phyloP scores from a whole-genome alignment of 2,113 vertebrate species.

The Pluvialis apricaria region DNA sequence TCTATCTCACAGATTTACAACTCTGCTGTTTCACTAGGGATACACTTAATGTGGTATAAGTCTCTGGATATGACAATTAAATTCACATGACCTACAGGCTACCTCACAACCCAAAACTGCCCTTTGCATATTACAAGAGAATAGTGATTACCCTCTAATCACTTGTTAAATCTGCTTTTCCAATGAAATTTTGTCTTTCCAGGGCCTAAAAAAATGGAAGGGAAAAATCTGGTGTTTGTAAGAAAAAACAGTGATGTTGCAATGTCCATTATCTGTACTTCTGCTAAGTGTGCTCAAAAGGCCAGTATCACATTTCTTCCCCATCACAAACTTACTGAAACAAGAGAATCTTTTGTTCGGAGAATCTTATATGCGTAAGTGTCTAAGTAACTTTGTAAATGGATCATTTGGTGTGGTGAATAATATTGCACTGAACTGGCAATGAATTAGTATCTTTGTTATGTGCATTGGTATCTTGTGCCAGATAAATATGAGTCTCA shows the following conservation, averaged over 20 bases:
- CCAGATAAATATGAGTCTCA: background rate
- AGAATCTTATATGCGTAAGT: background rate
- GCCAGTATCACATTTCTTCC: background rate
- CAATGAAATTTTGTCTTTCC: background rate
- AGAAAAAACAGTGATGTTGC: background rate
- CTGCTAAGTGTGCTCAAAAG: background rate
- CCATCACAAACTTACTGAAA: background rate
- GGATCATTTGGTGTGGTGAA: background rate
- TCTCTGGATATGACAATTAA: conserved; percentile 64
- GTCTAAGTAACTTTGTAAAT: background rate
- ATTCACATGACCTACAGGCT: conserved; percentile 59
- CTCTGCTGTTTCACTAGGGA: conserved; percentile 51
- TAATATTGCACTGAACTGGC: background rate
- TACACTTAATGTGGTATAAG: conserved; percentile 62
- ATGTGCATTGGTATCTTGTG: background rate
- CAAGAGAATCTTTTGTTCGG: background rate
- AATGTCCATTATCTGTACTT: background rate
- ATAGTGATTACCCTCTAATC: conserved; percentile 37
- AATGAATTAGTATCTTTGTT: background rate
- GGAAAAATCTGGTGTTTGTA: background rate
- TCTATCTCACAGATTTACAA: conserved; percentile 54
- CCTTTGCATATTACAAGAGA: conserved; percentile 45
- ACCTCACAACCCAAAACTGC: conserved; percentile 57
- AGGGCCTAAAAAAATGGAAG: background rate
- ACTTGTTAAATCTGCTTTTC: conserved; percentile 46